Base-by-base conservation (phyloP, 2,888 invertebrate genomes). In the Lasius fuliginosus region DNA sequence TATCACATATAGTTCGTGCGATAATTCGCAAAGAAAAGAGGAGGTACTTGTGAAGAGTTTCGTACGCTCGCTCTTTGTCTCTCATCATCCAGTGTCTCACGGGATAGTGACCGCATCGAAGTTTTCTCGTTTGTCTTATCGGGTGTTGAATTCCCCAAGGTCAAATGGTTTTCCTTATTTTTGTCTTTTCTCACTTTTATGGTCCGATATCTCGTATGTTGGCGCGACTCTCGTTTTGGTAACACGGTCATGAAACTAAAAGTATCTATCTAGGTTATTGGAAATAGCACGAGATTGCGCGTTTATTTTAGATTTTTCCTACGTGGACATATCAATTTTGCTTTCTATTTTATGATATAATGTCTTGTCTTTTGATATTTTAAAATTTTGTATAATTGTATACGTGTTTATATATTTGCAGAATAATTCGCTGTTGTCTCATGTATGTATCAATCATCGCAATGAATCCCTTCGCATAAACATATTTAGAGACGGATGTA, bases 41-140 rank as follows among this genome's bases (percentile, higher is more conserved):
- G 6, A 12, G 12, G 3, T 11, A 6, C 6, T 8, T n/a, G 9
- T n/a, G 15, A 18, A 58, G 27, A 73, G 60, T 60, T 73, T 73
- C 12, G 4, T 23, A 23, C 18, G 27, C 12, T 46, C 18, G 42
- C 6, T 76, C 3, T 76, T 77, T 73, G n/a, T 36, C 27, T 60
- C 46, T 36, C 42, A 18, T 81, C 40, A 58, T 86, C 81, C 30
- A 33, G 71, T 74, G 74, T 81, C 88, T 76, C 87, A 27, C 23
- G 88, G 82, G 87, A 62, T n/a, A 69, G 65, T 27, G 23, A 68
- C 30, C 67, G 71, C 15, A 85, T 77, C 84, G 58, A 88, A 90
- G 58, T 90, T 90, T 86, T 85, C 84, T 90, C 87, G 85, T 87
- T 87, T 79, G 67, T 86, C 75, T 76, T 85, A 87, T 87, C 87